Evolutionary conservation across 2,797 vertebrate genomes (phyloP), one percentile per base, ranked within the genome.

Genomic region (Tragelaphus eurycerus): DNA sequence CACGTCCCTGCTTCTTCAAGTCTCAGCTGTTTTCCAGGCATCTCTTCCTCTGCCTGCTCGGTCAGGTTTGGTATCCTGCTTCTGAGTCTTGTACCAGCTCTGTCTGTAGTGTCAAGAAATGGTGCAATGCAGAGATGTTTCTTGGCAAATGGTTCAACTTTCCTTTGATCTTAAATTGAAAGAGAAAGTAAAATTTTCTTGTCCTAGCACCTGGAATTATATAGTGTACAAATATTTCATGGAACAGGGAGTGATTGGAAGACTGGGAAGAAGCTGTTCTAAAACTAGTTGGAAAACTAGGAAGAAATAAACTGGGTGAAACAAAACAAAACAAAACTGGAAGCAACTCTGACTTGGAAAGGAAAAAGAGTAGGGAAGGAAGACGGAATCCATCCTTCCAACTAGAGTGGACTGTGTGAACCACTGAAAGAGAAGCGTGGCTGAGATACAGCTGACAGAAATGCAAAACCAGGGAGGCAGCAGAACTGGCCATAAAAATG

Each of bases 171-270:
- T 62, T 79, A 60, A 86, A 60, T 50, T 76, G 74, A 64, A 94
- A 25, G 15, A 54, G 43, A 71, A 96, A 95, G 93, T 87, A 46
- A 50, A 86, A 52, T 94, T 93, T 97, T 59, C 21, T 74, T 93
- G 89, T 95, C 2, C 2, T 6, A 90, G 38, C 8, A 21, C 38
- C 27, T 23, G 16, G 27, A 95, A 89, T 92, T 95, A 92, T 34
- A 64, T 43, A 64, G 16, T 55, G 12, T 82, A 31, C 31, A 89
- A 29, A 86, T 90, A 92, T 92, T 90, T 97, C 78, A 67, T 43
- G 54, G 55, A 62, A 90, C 31, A 48, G 34, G 4, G 14, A 90
- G 27, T 71, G 59, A 83, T 19, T 34, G 84, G 89, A 89, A 62
- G 60, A 84, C 27, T 90, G 57, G 17, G 14, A 83, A 89, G 93